Conservation (phyloP, 2,113 vertebrate genomes). For the Podarcis cretensis region DNA sequence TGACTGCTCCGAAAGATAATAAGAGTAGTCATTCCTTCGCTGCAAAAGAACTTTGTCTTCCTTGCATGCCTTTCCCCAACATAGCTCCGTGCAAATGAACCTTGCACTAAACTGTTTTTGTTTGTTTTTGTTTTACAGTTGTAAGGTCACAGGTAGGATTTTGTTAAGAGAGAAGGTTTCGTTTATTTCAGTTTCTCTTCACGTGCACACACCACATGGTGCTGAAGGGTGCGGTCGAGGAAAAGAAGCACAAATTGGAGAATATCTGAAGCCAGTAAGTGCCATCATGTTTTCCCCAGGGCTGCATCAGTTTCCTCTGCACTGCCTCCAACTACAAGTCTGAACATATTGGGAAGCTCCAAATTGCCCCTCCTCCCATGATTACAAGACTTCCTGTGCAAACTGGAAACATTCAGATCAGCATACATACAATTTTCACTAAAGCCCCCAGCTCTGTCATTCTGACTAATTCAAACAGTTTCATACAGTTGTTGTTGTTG, state of each 20-base stretch:
- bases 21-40: background rate
- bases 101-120: slow-evolving; percentile 39
- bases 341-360: background rate
- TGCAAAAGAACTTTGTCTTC: background rate
- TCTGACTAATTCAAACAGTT: background rate
- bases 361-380: background rate
- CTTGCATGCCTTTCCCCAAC: background rate
- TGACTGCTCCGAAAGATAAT: background rate
- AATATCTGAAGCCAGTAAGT: background rate
- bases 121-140: background rate
- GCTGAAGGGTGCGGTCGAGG: background rate
- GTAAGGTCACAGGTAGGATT: slow-evolving; percentile 21
- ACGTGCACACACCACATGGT: background rate
- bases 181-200: slow-evolving; percentile 12
- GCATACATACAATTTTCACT: background rate
- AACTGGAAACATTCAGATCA: background rate
- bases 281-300: accelerated
- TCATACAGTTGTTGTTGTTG: background rate
- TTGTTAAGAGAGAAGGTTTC: slow-evolving; percentile 24
- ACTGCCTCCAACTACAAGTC: background rate
- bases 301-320: background rate
- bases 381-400: background rate
- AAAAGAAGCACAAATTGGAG: background rate
- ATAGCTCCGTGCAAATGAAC: slow-evolving; percentile 16
- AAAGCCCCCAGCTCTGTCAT: background rate